Evolutionary conservation across 1,140 invertebrate genomes (phyloP).

Genomic region (Leptinotarsa defecta): DNA sequence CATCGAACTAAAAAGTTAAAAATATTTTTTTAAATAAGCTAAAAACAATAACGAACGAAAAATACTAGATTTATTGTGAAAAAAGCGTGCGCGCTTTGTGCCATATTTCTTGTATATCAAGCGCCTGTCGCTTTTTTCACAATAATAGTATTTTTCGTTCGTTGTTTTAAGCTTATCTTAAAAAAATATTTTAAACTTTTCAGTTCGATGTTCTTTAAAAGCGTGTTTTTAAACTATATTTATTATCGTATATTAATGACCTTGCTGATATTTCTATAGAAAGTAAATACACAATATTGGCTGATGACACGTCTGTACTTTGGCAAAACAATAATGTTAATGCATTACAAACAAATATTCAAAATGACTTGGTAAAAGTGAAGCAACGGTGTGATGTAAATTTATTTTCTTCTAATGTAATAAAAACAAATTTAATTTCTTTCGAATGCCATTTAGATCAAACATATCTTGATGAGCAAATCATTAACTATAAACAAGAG

Average conservation of each 20-base stretch:
- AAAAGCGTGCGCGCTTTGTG: no score
- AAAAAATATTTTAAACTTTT: no score
- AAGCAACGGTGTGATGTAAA: background rate
- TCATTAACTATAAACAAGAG: background rate
- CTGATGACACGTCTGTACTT: background rate
- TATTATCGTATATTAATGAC: background rate
- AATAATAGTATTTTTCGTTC: no score
- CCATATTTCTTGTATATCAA: no score
- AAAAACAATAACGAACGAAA: no score
- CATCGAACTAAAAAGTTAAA: no score
- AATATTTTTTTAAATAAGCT: no score
- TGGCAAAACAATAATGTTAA: constrained; percentile 3
- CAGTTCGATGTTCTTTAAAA: no score
- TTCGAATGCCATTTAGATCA: background rate
- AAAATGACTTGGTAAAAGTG: background rate
- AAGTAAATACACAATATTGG: background rate
- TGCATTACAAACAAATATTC: constrained; percentile 9
- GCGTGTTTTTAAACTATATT: no score
- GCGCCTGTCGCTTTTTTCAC: no score
- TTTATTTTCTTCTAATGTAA: background rate
- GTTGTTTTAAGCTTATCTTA: no score
- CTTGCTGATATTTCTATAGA: background rate
- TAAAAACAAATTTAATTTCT: background rate
- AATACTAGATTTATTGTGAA: no score
- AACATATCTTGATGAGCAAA: background rate